Evolutionary conservation across 2,888 invertebrate species (phyloP).

Genomic region (Blomia tropicalis): DNA sequence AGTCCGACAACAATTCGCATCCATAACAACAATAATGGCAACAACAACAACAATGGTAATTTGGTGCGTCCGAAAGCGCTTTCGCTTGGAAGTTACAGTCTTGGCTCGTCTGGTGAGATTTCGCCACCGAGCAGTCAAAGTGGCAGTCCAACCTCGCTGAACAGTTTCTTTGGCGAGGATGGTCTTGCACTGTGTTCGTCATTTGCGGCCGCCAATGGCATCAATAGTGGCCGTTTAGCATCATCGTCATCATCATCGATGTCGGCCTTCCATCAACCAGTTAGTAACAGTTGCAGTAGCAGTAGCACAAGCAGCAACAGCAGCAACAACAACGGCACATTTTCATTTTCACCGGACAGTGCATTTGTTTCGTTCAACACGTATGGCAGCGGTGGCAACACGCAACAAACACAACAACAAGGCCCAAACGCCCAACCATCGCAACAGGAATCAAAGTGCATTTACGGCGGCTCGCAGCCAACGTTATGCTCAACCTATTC

Average conservation of each 20-base stretch:
- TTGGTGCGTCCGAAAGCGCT: slow-evolving; percentile 33
- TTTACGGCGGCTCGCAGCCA: slow-evolving; percentile 24
- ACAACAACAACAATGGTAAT: slow-evolving; percentile 14
- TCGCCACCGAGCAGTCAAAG: slow-evolving; percentile 48
- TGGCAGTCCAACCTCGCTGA: slow-evolving; percentile 47
- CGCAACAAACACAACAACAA: too few relatives aligned
- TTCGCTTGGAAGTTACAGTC: slow-evolving; percentile 36
- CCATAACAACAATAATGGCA: not conserved
- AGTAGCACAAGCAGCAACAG: not conserved
- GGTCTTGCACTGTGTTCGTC: slow-evolving; percentile 12
- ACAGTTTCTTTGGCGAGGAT: slow-evolving; percentile 44
- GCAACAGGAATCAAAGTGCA: not conserved
- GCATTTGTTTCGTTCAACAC: slow-evolving; percentile 8
- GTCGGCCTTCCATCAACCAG: too few relatives aligned
- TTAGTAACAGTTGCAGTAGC: not conserved
- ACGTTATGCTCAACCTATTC: slow-evolving; percentile 14
- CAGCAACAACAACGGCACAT: slow-evolving; percentile 20
- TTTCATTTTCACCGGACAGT: slow-evolving; percentile 29
- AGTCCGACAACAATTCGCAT: too few relatives aligned
- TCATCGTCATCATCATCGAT: not conserved
- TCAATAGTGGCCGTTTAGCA: slow-evolving; percentile 12
- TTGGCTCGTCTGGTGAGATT: slow-evolving; percentile 43
- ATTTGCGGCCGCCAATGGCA: slow-evolving; percentile 13
- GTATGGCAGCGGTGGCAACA: not conserved
- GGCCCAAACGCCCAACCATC: too few relatives aligned